Conservation (phyloP, 2,113 vertebrate genomes). For the Neotoma lepida region DNA sequence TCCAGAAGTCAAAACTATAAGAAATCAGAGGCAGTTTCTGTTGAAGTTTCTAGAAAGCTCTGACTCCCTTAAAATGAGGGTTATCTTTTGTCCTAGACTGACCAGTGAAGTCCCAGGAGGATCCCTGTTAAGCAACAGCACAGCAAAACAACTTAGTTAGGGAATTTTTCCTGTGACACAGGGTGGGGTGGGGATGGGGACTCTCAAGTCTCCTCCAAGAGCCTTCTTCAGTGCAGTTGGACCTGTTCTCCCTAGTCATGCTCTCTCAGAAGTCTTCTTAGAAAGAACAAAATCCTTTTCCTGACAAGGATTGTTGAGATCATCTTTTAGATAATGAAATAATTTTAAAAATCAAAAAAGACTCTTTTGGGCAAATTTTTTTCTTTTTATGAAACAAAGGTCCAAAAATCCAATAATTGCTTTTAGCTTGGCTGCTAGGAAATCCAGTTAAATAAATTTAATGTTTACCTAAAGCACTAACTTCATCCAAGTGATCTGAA, state of each 20-base stretch:
- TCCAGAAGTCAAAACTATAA: slow-evolving; percentile 27
- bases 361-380: neutral
- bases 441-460: slow-evolving; percentile 40
- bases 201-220: neutral
- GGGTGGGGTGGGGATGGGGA: neutral
- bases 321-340: slow-evolving; percentile 12
- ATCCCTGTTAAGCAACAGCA: neutral
- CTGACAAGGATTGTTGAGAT: neutral
- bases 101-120: neutral
- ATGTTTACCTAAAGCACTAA: slow-evolving; percentile 22
- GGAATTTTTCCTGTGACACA: neutral
- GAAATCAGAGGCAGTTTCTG: slow-evolving; percentile 21
- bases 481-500: slow-evolving; percentile 23
- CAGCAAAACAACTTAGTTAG: neutral
- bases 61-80: neutral
- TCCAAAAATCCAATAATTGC: neutral
- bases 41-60: slow-evolving; percentile 50
- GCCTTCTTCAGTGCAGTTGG: neutral
- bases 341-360: slow-evolving; percentile 52
- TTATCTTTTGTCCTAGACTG: neutral
- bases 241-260: neutral
- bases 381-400: slow-evolving; percentile 35
- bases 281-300: neutral
- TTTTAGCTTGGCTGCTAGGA: slow-evolving; percentile 25
- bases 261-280: neutral